Evolutionary conservation across 2,797 vertebrate genomes (phyloP).

Genomic region (Champsocephalus gunnari): DNA sequence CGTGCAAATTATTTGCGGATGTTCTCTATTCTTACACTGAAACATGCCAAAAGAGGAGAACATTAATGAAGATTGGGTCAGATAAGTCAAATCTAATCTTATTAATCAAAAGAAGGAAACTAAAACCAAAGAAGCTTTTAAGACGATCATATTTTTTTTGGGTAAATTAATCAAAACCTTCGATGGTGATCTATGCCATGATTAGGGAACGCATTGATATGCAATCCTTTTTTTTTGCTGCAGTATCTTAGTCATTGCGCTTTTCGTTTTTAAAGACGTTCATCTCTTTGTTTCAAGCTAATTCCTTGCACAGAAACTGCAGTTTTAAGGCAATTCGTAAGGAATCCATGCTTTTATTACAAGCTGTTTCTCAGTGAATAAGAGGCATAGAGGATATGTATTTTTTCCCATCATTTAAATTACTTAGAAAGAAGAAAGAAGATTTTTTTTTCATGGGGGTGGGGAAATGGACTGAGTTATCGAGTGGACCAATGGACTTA

Average conservation of each 20-base stretch:
- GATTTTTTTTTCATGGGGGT: constrained; percentile 18
- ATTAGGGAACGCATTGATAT: neutral
- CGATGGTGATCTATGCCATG: neutral
- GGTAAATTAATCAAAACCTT: neutral
- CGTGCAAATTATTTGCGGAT: no score
- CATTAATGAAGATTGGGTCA: neutral
- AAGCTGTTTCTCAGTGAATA: neutral
- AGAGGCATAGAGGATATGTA: neutral
- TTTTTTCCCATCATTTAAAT: constrained; percentile 8
- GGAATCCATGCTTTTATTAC: neutral
- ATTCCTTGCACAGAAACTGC: neutral
- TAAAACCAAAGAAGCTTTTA: neutral
- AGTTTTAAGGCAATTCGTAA: neutral
- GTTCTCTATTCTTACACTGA: no score
- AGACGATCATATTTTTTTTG: neutral
- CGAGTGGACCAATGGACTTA: constrained; percentile 60
- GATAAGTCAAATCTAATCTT: neutral
- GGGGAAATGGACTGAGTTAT: constrained; percentile 62
- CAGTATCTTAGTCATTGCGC: no score
- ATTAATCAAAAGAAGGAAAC: constrained; percentile 1
- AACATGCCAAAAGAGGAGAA: neutral
- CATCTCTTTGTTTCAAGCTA: neutral
- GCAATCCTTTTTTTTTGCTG: no score
- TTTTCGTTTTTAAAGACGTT: no score
- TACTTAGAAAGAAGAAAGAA: constrained; percentile 43